Percentiles rank a stretch among this genome's conserved stretches.
phyloP scores from a whole-genome alignment of 2,888 invertebrate species.

The Latrodectus elegans region DNA sequence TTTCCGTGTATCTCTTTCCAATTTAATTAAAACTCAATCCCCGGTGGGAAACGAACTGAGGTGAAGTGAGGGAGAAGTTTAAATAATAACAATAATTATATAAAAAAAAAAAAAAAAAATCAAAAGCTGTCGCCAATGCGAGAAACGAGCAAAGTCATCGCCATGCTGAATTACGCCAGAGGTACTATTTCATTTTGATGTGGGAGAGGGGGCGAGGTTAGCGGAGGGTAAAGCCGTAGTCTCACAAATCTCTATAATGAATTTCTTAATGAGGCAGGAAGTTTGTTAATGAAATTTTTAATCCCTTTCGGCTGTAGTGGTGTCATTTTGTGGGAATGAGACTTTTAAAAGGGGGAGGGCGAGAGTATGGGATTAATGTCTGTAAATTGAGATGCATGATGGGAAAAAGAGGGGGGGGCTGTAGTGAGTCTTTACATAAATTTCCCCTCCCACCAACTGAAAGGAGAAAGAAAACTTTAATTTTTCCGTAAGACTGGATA shows the following conservation, averaged over 20 bases:
- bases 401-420: background rate
- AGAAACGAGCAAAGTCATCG: background rate
- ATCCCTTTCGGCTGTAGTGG: constrained; percentile 51
- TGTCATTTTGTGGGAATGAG: constrained; percentile 51
- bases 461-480: background rate
- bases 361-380: constrained; percentile 19
- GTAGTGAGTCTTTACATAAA: constrained; percentile 37
- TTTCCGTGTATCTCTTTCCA: constrained; percentile 47
- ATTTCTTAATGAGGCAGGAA: constrained; percentile 62
- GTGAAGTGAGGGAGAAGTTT: background rate
- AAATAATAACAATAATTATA: too few species aligned
- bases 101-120: too few species aligned
- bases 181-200: constrained; percentile 33
- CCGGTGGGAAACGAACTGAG: constrained; percentile 4
- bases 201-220: too few species aligned
- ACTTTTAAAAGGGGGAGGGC: constrained; percentile 21
- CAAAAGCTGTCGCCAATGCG: background rate
- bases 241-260: constrained; percentile 60
- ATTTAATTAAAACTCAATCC: constrained; percentile 60
- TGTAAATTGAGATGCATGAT: constrained; percentile 1
- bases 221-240: background rate
- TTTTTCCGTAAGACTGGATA: background rate
- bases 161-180: constrained; percentile 6
- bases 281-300: constrained; percentile 66
- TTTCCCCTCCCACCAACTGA: constrained; percentile 25